Base-by-base conservation (phyloP, 2,888 invertebrate genomes). In the Apeira syringaria region DNA sequence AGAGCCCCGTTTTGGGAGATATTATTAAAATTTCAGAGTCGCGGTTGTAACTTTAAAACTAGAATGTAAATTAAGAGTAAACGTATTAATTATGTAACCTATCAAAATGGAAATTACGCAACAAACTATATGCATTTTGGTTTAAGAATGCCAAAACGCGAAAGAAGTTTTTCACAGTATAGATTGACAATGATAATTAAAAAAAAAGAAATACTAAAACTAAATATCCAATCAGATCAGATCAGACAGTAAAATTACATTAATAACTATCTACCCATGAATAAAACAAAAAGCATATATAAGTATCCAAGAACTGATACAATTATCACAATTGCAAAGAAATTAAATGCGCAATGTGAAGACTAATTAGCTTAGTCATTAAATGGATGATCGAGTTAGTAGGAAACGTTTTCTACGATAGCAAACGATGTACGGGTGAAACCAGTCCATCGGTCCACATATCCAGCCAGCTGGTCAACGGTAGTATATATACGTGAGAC, bases 391-490 rank as follows among this genome's bases (percentile, higher is more conserved):
- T 88, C 76, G 79, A 76, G 72, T 80, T 82, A 81, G 77, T 84
- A 79, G 84, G 81, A 85, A 88, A 80, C 79, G 80, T 84, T 87
- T 87, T 87, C 86, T 84, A 83, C 68, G 81, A 76, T 70, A 31
- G 29, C 37, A 26, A 31, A 30, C 73, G 70, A 78, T 77, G 66
- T 65, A 53, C 64, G 72, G 68, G 82, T 83, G 79, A 87, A 88
- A 83, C 87, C 74, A 84, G 88, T 87, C 83, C 79, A 74, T 74
- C 72, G 88, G 77, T 85, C 86, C 74, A 88, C 87, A 87, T 88
- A 86, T 75, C 57, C 82, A 88, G 64, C 76, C 71, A 65, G 71
- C 75, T 86, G 84, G 74, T 70, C 83, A 80, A 61, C 73, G 67
- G 70, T 76, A 78, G 79, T 20, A 20, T 5, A 15, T n/a, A 7